These are phyloP conservation scores for Zophobas morio DNA, from an alignment of 1,140 invertebrate genomes.

Conservation along the genomic window DNA sequence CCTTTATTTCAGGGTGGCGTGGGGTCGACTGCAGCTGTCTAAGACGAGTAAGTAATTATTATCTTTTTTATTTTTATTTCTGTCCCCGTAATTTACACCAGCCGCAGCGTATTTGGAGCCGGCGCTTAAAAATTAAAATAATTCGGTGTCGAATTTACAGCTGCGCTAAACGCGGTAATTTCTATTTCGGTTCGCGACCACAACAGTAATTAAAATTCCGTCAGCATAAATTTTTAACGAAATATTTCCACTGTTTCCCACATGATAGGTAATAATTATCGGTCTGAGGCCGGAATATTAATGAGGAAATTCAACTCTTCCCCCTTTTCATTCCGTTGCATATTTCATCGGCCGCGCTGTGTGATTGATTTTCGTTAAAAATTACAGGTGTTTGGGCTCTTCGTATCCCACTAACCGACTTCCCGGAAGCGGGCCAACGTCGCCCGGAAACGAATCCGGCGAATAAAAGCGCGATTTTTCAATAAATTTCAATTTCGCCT, in stretches of 20 bases:
- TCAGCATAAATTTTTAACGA: neutral
- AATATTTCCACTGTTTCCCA: slow-evolving; percentile 9
- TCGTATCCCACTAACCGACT: no score
- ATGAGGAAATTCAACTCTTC: neutral
- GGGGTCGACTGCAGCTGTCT: no score
- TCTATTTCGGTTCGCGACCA: slow-evolving; percentile 15
- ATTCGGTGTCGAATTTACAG: neutral
- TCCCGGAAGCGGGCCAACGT: no score
- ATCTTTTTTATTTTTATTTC: no score
- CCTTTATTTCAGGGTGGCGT: no score
- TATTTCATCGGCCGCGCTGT: slow-evolving; percentile 4
- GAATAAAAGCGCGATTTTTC: slow-evolving; percentile 19
- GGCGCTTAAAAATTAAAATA: slow-evolving; percentile 18
- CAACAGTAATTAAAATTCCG: slow-evolving; percentile 19
- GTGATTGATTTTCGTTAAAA: slow-evolving; percentile 23
- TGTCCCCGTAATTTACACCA: no score
- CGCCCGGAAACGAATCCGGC: slow-evolving; percentile 1
- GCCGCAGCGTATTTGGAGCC: no score
- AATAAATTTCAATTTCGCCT: slow-evolving; percentile 23
- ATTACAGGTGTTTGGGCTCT: neutral
- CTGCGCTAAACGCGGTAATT: neutral
- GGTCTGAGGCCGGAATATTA: neutral
- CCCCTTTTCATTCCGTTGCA: neutral
- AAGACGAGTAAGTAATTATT: no score
- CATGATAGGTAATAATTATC: slow-evolving; percentile 29